Evolutionary conservation across 2,113 vertebrate species (phyloP).

Genomic region (Rhodinocichla rosea): DNA sequence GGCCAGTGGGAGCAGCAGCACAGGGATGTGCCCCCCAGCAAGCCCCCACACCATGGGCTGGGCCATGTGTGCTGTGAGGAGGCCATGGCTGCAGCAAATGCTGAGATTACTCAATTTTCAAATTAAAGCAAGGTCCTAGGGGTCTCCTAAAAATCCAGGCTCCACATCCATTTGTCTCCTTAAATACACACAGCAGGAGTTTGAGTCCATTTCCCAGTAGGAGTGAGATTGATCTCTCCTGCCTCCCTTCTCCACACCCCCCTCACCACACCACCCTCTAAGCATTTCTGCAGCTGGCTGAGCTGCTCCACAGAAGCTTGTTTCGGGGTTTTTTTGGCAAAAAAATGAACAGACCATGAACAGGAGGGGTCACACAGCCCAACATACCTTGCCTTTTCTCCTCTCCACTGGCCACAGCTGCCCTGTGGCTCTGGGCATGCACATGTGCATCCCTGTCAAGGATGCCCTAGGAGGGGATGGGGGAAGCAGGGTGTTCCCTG

Average conservation of each 20-base stretch:
- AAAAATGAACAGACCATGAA: not conserved
- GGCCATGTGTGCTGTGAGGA: rapidly evolving
- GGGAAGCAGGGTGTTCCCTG: not conserved
- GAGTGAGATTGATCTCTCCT: not conserved
- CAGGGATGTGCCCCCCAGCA: not conserved
- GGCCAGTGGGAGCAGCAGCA: rapidly evolving
- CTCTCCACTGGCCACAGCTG: rapidly evolving
- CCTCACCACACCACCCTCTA: not conserved
- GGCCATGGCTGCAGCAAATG: not conserved
- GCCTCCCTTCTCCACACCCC: not conserved
- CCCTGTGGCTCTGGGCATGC: rapidly evolving
- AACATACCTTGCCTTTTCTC: not conserved
- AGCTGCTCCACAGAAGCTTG: not conserved
- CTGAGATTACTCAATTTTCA: not conserved
- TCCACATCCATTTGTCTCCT: constrained; percentile 30
- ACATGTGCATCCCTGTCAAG: rapidly evolving
- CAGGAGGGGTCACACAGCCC: not conserved
- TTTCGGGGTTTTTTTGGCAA: rapidly evolving
- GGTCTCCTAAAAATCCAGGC: constrained; percentile 37
- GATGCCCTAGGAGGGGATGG: not conserved
- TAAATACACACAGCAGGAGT: constrained; percentile 44
- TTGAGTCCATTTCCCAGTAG: constrained; percentile 27
- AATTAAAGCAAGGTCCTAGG: constrained; percentile 5
- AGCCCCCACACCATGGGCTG: not conserved
- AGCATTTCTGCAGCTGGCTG: constrained; percentile 41